Evolutionary conservation across 2,113 vertebrate species (phyloP), one percentile per base, ranked within the genome.

Genomic region (Oreochromis tanganicae): DNA sequence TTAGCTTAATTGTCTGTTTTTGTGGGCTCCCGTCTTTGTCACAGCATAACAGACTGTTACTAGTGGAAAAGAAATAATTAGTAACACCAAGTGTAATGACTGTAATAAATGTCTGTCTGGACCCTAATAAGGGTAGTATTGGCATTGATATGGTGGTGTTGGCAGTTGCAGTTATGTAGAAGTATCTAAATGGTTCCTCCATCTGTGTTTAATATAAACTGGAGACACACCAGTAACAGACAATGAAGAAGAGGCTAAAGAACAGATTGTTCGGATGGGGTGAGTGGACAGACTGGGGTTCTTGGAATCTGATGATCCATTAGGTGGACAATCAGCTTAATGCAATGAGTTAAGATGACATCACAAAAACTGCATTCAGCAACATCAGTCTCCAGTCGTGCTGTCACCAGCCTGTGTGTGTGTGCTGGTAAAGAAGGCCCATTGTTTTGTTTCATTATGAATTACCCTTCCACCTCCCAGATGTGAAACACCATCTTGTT

Each of bases 401-500:
- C 86, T 82, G 88, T 87, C 93, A 85, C 85, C 80, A 66, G 61
- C 66, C 29, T 85, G 56, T 81, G 59, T 73, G 75, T 61, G 6
- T 71, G 83, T 80, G 68, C 32, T 54, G 59, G 43, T 88, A 46
- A 80, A 91, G 87, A 61, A 83, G 66, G 24, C 27, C 48, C 38
- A 57, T 92, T 93, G 88, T 94, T 92, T 83, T 86, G 46, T 52
- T 81, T 68, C 34, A 63, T 87, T 61, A 75, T 89, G 73, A 93
- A 83, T 91, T 24, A 88, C 41, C 10, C 19, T 13, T 83, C 57
- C 80, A 87, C 81, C 85, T 87, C 88, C 87, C 89, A 88, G 90
- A 92, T 92, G 50, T 90, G 82, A 89, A 86, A 84, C 78, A 91
- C 85, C 88, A 90, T 89, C 87, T 87, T 93, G 86, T 92, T 95